Evolutionary conservation across 1,140 invertebrate genomes (phyloP), one percentile per base, ranked within the genome.

Genomic region (Mizuhopecten yessoensis): DNA sequence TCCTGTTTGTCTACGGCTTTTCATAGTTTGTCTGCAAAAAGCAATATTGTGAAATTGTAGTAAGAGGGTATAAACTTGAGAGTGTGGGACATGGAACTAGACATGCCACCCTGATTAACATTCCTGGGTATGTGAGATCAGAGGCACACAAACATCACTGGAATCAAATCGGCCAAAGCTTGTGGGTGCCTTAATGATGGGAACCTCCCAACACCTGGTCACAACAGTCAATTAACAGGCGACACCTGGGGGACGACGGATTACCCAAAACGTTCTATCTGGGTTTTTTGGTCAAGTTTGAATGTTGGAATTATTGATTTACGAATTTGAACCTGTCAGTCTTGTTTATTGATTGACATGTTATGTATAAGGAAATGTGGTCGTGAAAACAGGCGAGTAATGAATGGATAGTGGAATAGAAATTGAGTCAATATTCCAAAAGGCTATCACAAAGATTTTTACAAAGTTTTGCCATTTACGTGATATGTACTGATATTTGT

Each of bases 41-140:
- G 13, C 45, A 75, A 75, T 75, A 29, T 75, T 75, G n/a, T 75
- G 57, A 75, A 5, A 75, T 75, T 75, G 57, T 75, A 75, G 57
- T 2, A 9, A 75, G 23, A 75, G 57, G 5, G n/a, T 75, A 75
- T 75, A 75, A 75, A 75, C 20, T 75, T 75, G 23, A 75, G 57
- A 75, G 23, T 29, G 23, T n/a, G 57, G 17, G 57, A 75, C 57
- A 23, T 15, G 1, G 3, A 2, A 10, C 45, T 49, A 49, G 45
- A 49, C 45, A 75, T 75, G 23, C n/a, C 57, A 29, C 2, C 1
- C n/a, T 75, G 57, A 75, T 75, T 75, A 75, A 75, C 57, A 75
- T 75, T 75, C 57, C 57, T 5, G n/a, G 57, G 23, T 75, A 75
- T 29, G 20, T 57, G 23, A 29, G 57, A 75, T 17, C 29, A 11